A percentile compares a stretch with the other conserved stretches of the same genome.
These are phyloP conservation scores for Heliconius ethilla DNA, from an alignment of 2,888 invertebrate species.

Conservation along the genomic window DNA sequence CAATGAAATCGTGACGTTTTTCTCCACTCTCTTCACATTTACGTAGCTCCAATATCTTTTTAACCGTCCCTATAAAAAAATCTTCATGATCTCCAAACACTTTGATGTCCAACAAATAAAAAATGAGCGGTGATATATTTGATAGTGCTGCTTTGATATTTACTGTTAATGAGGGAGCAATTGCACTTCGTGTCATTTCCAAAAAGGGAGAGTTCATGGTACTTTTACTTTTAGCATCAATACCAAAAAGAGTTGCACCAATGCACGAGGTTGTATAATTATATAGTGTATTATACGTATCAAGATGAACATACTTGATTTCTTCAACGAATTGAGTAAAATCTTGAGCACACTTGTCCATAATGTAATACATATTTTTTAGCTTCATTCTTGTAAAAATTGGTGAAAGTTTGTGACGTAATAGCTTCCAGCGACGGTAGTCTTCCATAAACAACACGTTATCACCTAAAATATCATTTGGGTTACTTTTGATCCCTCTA, in stretches of 20 bases:
- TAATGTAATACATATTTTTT: conserved; percentile 67
- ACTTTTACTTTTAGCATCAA: conserved; percentile 57
- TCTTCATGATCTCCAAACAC: conserved; percentile 46
- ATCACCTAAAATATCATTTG: conserved; percentile 56
- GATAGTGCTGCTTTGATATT: conserved; percentile 53
- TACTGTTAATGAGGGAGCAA: conserved; percentile 45
- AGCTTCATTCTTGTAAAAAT: conserved; percentile 64
- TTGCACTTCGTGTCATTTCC: conserved; percentile 49
- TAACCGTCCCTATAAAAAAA: conserved; percentile 47
- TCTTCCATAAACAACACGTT: conserved; percentile 58
- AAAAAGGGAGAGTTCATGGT: conserved; percentile 64
- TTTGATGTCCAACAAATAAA: conserved; percentile 43
- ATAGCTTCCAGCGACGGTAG: conserved; percentile 64
- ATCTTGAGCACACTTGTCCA: conserved; percentile 62
- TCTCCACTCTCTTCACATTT: conserved; percentile 23
- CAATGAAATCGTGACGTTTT: conserved; percentile 50
- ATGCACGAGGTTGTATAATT: conserved; percentile 60
- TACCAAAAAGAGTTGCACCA: conserved; percentile 66
- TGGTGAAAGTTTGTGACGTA: conserved; percentile 65
- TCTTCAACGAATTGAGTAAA: conserved; percentile 55
- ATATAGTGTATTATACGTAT: conserved; percentile 52
- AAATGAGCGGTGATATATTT: conserved; percentile 46
- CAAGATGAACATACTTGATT: conserved; percentile 49
- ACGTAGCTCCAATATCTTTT: conserved; percentile 45
- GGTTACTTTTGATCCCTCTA: conserved; percentile 53